phyloP scores from a whole-genome alignment of 2,797 vertebrate genomes.

The Enteromius radiatus region DNA sequence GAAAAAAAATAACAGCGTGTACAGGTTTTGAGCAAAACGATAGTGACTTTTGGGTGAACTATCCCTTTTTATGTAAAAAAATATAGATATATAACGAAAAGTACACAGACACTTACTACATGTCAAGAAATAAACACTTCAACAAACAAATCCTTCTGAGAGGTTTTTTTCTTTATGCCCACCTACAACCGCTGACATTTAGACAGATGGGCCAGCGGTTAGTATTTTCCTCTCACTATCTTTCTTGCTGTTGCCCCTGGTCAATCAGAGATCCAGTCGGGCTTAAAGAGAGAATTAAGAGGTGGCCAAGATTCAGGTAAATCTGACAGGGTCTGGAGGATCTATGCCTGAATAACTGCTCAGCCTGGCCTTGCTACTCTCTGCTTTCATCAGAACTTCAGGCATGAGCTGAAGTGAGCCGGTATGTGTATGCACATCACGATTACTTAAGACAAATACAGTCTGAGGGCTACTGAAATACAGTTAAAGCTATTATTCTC shows the following conservation, averaged over 20 bases:
- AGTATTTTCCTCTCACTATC: conserved; percentile 44
- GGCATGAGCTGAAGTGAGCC: conserved; percentile 63
- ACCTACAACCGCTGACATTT: conserved; percentile 36
- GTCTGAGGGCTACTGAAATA: conserved; percentile 37
- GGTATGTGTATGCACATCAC: conserved; percentile 29
- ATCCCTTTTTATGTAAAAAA: conserved; percentile 18
- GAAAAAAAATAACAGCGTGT: background rate
- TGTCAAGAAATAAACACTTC: conserved; percentile 53
- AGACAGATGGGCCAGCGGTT: conserved; percentile 26
- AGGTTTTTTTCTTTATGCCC: conserved; percentile 34
- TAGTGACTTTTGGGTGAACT: background rate
- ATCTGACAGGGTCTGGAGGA: conserved; percentile 56
- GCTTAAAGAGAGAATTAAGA: conserved; percentile 69
- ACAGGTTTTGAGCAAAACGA: background rate
- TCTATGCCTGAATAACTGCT: conserved; percentile 63
- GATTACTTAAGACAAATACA: conserved; percentile 26
- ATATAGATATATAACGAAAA: background rate
- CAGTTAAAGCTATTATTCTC: conserved; percentile 4
- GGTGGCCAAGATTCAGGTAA: conserved; percentile 62
- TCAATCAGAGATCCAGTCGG: conserved; percentile 72
- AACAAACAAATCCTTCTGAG: conserved; percentile 54
- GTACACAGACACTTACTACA: conserved; percentile 38
- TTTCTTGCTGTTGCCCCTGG: conserved; percentile 48
- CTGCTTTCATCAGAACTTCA: conserved; percentile 72
- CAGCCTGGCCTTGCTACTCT: conserved; percentile 63